Conservation (phyloP, 2,888 invertebrate species). For the Campaea margaritaria region DNA sequence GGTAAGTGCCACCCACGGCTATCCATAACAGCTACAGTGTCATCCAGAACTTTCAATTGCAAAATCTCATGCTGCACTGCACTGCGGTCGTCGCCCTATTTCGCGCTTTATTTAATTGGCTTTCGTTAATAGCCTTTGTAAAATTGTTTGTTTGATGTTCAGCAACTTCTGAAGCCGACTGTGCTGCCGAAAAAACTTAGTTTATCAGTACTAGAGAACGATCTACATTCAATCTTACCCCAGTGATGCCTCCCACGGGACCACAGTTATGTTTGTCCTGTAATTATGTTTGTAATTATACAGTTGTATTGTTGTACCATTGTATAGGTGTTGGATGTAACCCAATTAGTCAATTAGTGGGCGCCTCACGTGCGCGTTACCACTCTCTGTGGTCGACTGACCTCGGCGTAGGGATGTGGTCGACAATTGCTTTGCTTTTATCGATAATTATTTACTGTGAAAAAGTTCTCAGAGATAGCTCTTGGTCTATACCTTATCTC, state of each 20-base stretch:
- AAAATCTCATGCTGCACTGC: too few relatives aligned
- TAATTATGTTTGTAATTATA: slow-evolving; percentile 53
- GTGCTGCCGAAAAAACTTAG: too few relatives aligned
- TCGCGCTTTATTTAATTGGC: too few relatives aligned
- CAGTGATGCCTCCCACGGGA: slow-evolving; percentile 1
- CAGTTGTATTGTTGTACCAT: slow-evolving; percentile 35
- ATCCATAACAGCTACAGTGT: too few relatives aligned
- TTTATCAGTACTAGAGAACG: neutral
- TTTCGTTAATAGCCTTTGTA: too few relatives aligned
- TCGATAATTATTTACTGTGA: neutral
- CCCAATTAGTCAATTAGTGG: slow-evolving; percentile 58
- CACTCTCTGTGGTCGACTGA: slow-evolving; percentile 40
- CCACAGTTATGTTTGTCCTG: slow-evolving; percentile 36
- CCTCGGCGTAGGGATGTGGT: slow-evolving; percentile 40
- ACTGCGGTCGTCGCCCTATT: too few relatives aligned
- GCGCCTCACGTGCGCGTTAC: slow-evolving; percentile 49
- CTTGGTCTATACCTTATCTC: too few relatives aligned
- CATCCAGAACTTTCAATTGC: too few relatives aligned
- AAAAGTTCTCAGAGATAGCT: too few relatives aligned
- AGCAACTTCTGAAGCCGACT: too few relatives aligned
- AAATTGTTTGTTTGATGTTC: too few relatives aligned
- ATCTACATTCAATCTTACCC: neutral
- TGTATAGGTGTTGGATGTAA: slow-evolving; percentile 47
- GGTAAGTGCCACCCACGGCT: too few relatives aligned
- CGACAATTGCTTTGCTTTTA: neutral